phyloP scores from a whole-genome alignment of 2,888 invertebrate species.

The Chaitophorus viminalis region DNA sequence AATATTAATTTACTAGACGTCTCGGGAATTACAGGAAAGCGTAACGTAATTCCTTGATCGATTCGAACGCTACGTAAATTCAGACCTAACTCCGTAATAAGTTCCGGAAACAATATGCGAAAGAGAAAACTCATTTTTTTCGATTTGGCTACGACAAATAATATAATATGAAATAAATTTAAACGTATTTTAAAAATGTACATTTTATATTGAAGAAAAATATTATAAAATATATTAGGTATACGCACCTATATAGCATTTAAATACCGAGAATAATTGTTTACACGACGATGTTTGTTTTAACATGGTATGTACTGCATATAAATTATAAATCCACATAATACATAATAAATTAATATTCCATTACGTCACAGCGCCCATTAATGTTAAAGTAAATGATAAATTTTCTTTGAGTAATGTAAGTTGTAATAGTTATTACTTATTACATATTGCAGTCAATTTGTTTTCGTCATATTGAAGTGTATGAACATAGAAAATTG shows the following conservation, averaged over 20 bases:
- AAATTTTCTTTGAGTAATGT: too few species aligned
- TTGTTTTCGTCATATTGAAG: too few species aligned
- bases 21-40: conserved; percentile 7
- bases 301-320: background rate
- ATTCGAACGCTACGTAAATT: conserved; percentile 14
- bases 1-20: conserved; percentile 14
- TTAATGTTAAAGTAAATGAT: too few species aligned
- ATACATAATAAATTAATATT: too few species aligned
- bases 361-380: too few species aligned
- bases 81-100: background rate
- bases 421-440: too few species aligned
- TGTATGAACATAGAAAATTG: too few species aligned
- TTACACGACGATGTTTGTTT: too few species aligned
- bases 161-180: background rate
- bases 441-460: too few species aligned
- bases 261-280: background rate
- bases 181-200: background rate
- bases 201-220: background rate
- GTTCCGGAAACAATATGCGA: conserved; percentile 32
- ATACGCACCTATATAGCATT: too few species aligned
- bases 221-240: background rate
- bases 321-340: too few species aligned
- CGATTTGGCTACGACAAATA: background rate
- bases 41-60: conserved; percentile 28
- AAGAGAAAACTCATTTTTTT: conserved; percentile 13